Base-by-base conservation (phyloP, 2,888 invertebrate genomes). In the Idaea aversata region DNA sequence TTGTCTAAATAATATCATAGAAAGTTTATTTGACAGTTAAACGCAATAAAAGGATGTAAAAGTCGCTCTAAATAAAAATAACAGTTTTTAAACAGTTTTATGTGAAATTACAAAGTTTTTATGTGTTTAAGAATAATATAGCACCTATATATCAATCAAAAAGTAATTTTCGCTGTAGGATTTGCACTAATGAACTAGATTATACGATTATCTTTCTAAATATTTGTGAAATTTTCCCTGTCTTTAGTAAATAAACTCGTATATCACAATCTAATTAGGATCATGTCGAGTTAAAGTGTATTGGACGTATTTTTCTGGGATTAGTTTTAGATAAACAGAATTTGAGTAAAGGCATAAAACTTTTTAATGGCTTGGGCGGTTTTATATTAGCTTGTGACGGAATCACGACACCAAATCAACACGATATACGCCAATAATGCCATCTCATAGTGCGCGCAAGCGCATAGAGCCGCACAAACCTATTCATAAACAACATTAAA, bases 181-280 rank as follows among this genome's bases (percentile, higher is more conserved):
- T 61, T 61, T 61, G 61, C 36, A n/a, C 38, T 61, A 38, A 35
- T 38, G 16, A 61, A 47, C 25, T 16, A 15, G 15, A 47, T 61
- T 47, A 47, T 13, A 7, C 0, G 47, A 47, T 47, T 47, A 59
- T 36, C 47, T 47, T 15, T 15, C 61, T 7, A 61, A 47, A 47
- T 61, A 36, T 61, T 36, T 61, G n/a, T 58, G n/a, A 64, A 61
- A 61, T 57, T 61, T 57, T 64, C 57, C 13, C 16, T 57, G 15
- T 47, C 57, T 5, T 15, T 15, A 63, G 67, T 69, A 59, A 73
- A 70, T 64, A 70, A 62, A 68, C 35, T 69, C 70, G 58, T 76
- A 70, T 67, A 69, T 72, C 68, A 72, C 36, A 62, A 65, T 63
- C 63, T 38, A 38, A 66, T 71, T 70, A 65, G 65, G 65, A 67